Base-by-base conservation (phyloP, 2,888 invertebrate genomes). In the Schrankia costaestrigalis region DNA sequence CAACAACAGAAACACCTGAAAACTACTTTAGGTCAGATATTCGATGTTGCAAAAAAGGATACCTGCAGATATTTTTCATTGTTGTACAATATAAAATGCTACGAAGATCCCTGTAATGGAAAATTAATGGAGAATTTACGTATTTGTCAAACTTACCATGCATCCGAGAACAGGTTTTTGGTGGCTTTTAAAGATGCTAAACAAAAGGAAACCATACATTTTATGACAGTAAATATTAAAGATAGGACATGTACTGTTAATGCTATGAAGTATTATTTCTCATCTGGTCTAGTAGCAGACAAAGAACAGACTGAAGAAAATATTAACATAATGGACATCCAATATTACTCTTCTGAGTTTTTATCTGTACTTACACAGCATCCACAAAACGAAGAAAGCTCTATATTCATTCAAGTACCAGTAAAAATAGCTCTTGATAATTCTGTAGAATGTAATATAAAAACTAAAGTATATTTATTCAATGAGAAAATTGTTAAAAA, bases 1-100 rank as follows among this genome's bases (percentile, higher is more conserved):
- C 96, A 97, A 64, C 93, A 96, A 48, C 93, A 95, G 59, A 91
- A 91, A 25, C 90, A 90, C 67, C 83, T 97, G 45, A 91, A 92
- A 49, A 77, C 86, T 33, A 88, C 91, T 2, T 89, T 96, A 11
- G 83, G 89, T n/a, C 83, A 89, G 31, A 90, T 95, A 3, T 95
- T 95, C 74, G 87, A 90, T 53, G 89, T 91, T 12, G 90, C 92
- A 3, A 90, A 92, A 46, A 89, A 89, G 59, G 90, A 91, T 31
- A 89, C 94, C 25, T 89, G 90, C 3, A 86, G 89, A 46, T 89
- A 92, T 60, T 93, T 94, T 50, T 88, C 84, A 34, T 73, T 90
- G 7, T 65, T 90, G 21, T 78, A 86, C 27, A 84, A 86, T 35
- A 75, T 92, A 7, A 85, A 89, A 59, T 90, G 90, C 59, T 76